These are phyloP conservation scores for Ptilonorhynchus violaceus DNA, from an alignment of 2,113 vertebrate genomes.

Conservation along the genomic window DNA sequence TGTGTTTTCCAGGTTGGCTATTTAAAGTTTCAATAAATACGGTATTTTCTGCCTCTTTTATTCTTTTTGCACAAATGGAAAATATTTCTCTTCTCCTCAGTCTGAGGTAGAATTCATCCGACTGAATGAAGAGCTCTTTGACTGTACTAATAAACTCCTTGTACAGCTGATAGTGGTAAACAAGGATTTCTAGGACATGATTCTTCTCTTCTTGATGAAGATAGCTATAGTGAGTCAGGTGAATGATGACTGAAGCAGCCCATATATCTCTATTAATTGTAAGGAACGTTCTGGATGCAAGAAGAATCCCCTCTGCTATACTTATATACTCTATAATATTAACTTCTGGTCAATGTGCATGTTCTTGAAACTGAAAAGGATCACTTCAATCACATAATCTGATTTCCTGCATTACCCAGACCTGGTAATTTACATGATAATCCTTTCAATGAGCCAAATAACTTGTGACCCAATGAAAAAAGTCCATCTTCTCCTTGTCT, in stretches of 20 bases:
- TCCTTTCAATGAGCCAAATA: not conserved
- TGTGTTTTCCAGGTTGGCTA: not conserved
- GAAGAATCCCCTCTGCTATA: not conserved
- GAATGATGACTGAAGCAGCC: not conserved
- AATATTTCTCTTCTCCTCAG: not conserved
- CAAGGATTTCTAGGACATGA: not conserved
- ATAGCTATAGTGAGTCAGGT: not conserved
- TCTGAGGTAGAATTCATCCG: not conserved
- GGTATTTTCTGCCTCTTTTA: not conserved
- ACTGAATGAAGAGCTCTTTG: not conserved
- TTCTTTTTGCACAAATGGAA: not conserved
- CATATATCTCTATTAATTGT: not conserved
- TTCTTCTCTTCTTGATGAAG: not conserved
- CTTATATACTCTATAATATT: not conserved
- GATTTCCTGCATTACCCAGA: not conserved
- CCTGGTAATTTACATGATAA: not conserved
- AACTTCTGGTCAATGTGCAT: not conserved
- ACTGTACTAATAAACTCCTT: not conserved
- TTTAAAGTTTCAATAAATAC: not conserved
- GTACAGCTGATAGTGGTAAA: not conserved
- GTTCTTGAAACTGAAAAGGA: not conserved
- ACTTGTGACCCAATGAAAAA: not conserved
- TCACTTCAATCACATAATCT: not conserved
- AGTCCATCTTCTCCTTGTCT: not conserved
- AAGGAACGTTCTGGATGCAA: not conserved